Evolutionary conservation across 2,113 vertebrate species (phyloP).

Genomic region (Melanocharis versteri): DNA sequence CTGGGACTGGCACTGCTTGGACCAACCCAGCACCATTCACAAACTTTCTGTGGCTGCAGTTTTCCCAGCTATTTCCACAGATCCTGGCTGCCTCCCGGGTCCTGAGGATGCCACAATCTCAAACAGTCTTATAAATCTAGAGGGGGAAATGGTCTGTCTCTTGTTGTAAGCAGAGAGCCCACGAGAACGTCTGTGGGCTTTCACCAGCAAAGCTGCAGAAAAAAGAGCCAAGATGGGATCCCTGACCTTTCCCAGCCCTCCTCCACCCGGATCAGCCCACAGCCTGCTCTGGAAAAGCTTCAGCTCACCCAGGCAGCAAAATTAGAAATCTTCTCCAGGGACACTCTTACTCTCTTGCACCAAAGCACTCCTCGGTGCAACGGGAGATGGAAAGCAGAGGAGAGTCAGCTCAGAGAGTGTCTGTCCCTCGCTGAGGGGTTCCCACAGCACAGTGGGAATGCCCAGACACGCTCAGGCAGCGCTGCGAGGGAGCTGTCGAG

Average conservation of each 20-base stretch:
- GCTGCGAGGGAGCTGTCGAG: background rate
- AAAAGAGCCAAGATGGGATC: background rate
- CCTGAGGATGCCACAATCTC: background rate
- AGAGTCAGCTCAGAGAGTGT: background rate
- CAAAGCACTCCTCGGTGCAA: background rate
- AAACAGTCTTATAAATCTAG: background rate
- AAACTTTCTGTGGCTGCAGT: background rate
- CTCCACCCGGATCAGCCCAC: background rate
- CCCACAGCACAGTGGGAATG: background rate
- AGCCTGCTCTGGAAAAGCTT: background rate
- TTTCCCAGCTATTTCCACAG: slow-evolving; percentile 21
- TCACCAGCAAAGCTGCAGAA: background rate
- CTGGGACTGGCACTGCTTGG: background rate
- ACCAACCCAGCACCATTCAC: background rate
- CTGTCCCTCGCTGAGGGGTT: background rate
- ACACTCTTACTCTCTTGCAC: background rate
- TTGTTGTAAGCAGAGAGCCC: background rate
- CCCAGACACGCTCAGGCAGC: background rate
- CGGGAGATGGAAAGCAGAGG: background rate
- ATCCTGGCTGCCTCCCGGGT: background rate
- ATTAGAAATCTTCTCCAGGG: slow-evolving; percentile 34
- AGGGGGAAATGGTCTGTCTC: background rate
- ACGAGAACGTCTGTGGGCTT: background rate
- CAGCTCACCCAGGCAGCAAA: slow-evolving; percentile 20
- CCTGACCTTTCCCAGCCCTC: slow-evolving; percentile 57